Evolutionary conservation across 2,888 invertebrate genomes (phyloP).

Genomic region (Heterodera filipjevi): DNA sequence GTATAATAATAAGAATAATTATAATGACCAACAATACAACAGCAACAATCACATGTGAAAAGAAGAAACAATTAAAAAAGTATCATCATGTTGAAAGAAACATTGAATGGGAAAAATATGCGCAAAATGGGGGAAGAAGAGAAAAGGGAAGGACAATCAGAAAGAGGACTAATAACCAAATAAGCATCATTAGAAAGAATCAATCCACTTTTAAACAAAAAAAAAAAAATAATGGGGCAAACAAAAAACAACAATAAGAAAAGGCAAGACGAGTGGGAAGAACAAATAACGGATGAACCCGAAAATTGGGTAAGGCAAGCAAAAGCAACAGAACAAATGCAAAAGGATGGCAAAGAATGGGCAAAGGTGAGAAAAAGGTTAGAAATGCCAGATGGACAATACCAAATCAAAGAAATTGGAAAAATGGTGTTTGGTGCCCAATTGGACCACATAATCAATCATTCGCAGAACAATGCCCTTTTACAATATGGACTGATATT

Average conservation of each 20-base stretch:
- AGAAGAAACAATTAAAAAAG: too few species aligned
- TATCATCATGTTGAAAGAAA: too few species aligned
- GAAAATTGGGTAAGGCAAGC: neutral
- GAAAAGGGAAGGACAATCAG: too few species aligned
- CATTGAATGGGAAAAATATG: too few species aligned
- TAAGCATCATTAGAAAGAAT: too few species aligned
- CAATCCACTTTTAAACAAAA: too few species aligned
- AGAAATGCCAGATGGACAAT: neutral
- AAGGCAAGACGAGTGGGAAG: neutral
- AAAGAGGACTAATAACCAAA: too few species aligned
- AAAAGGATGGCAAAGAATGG: neutral
- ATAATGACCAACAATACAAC: neutral
- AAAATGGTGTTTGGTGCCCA: neutral
- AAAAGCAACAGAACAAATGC: neutral
- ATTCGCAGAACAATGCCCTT: slow-evolving; percentile 17
- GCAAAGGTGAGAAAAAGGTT: neutral
- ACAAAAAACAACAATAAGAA: neutral
- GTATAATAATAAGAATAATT: too few species aligned
- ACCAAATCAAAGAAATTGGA: neutral
- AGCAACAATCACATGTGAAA: neutral
- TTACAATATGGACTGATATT: slow-evolving; percentile 50
- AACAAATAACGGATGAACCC: neutral
- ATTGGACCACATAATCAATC: neutral
- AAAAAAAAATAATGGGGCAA: neutral
- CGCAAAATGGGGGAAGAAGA: too few species aligned